phyloP scores from a whole-genome alignment of 2,888 invertebrate species.

The Acleris cristana region DNA sequence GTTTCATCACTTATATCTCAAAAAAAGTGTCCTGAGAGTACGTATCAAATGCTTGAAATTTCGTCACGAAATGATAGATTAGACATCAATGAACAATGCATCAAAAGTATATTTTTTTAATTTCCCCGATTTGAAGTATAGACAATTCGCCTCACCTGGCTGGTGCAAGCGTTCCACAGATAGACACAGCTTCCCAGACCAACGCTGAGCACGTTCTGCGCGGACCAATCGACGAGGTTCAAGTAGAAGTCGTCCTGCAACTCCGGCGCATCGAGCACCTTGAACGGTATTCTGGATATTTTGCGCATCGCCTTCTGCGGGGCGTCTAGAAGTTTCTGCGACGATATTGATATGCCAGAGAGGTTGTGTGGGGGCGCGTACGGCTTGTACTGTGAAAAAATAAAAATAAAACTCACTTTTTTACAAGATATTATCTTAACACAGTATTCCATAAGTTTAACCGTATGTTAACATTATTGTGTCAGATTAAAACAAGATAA shows the following conservation, averaged over 20 bases:
- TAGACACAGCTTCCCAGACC: constrained; percentile 99
- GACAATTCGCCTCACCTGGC: constrained; percentile 87
- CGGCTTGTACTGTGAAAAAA: constrained; percentile 87
- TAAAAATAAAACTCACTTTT: neutral
- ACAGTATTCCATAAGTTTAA: too few relatives aligned
- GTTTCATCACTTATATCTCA: too few relatives aligned
- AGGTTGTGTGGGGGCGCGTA: constrained; percentile 95
- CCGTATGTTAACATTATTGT: too few relatives aligned
- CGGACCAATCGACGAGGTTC: constrained; percentile 99
- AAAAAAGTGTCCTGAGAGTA: too few relatives aligned
- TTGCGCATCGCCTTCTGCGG: constrained; percentile 99
- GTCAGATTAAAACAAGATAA: too few relatives aligned
- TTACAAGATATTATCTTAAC: too few relatives aligned
- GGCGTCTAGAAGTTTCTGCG: constrained; percentile 96
- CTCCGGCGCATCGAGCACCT: constrained; percentile 97
- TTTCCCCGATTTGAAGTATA: neutral
- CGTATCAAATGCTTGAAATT: too few relatives aligned
- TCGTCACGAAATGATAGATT: too few relatives aligned
- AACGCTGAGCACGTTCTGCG: constrained; percentile 98
- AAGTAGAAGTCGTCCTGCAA: constrained; percentile 99
- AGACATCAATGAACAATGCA: too few relatives aligned
- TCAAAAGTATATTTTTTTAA: too few relatives aligned
- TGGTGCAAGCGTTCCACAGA: constrained; percentile 99
- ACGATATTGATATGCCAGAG: constrained; percentile 97
- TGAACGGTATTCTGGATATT: constrained; percentile 99